These are phyloP conservation scores for Camponotus vicinus DNA, from an alignment of 1,140 invertebrate species.

Conservation along the genomic window DNA sequence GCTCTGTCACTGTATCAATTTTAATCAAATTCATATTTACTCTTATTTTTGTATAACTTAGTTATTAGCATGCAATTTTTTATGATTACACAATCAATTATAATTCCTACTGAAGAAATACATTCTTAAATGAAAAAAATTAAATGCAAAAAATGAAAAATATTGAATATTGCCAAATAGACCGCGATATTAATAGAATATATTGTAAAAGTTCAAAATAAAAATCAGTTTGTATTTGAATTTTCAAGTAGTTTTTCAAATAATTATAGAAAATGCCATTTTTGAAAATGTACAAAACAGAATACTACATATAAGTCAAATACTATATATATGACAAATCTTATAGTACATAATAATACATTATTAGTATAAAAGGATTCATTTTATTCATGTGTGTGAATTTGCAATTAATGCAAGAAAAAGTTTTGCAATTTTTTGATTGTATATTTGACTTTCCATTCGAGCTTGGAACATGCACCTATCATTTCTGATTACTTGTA, in stretches of 20 bases:
- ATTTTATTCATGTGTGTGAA: background rate
- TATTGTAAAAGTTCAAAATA: background rate
- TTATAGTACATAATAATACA: background rate
- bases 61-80: background rate
- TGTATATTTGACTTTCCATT: constrained; percentile 5
- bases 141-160: too few species aligned
- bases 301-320: background rate
- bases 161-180: background rate
- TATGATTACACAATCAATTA: too few species aligned
- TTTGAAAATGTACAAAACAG: background rate
- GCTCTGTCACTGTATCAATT: too few species aligned
- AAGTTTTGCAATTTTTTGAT: background rate
- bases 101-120: too few species aligned
- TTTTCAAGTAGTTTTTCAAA: background rate
- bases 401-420: background rate
- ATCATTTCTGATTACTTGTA: background rate
- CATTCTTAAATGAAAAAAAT: too few species aligned
- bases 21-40: too few species aligned
- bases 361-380: background rate
- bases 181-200: background rate
- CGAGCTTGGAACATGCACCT: background rate
- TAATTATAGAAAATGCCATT: background rate
- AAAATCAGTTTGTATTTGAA: background rate
- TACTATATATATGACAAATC: background rate
- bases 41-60: too few species aligned